Conservation (phyloP, 2,888 invertebrate species). For the Meta bourneti region DNA sequence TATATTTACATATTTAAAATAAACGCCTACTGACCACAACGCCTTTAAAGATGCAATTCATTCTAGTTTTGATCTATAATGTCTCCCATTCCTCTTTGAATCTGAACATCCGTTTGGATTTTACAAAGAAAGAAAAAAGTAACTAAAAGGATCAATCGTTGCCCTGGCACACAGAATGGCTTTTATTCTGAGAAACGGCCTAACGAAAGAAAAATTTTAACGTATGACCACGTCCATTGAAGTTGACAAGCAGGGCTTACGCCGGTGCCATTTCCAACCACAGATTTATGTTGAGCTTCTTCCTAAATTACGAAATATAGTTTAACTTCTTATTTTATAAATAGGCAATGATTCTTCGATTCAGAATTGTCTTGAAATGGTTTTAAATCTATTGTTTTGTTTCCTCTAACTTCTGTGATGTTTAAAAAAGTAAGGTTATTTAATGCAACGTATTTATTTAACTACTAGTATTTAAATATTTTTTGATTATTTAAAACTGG, state of each 20-base stretch:
- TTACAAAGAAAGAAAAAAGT: constrained; percentile 1
- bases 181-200: constrained; percentile 49
- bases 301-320: not conserved
- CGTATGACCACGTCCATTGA: constrained; percentile 13
- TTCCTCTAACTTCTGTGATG: not conserved
- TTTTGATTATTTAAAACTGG: no score
- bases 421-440: not conserved
- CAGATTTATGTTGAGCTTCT: not conserved
- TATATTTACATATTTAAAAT: not conserved
- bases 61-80: not conserved
- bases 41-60: not conserved
- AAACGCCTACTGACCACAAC: not conserved
- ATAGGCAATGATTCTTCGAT: no score
- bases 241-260: not conserved
- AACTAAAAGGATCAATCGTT: constrained; percentile 24
- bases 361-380: not conserved
- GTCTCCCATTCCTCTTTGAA: constrained; percentile 2
- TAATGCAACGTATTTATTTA: no score
- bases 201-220: constrained; percentile 39
- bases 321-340: no score
- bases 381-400: not conserved
- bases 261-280: not conserved
- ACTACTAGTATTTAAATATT: no score
- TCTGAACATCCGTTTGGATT: constrained; percentile 29
- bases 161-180: constrained; percentile 17